Conservation (phyloP, 2,888 invertebrate genomes). For the Hydrotaea diabolus region DNA sequence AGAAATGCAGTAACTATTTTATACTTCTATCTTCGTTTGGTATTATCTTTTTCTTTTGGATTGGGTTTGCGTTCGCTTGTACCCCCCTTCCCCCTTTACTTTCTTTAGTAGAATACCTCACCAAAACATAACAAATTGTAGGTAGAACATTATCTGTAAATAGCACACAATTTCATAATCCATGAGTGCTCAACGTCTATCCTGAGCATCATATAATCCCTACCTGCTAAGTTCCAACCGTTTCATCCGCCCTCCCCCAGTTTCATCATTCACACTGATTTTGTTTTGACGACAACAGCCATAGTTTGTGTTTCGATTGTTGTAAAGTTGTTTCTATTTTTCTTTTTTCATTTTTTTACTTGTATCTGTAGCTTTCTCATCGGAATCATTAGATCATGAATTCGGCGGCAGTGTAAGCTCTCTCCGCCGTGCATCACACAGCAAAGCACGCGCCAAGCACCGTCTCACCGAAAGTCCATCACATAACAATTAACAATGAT, state of each 20-base stretch:
- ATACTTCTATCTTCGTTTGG: neutral
- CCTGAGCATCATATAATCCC: neutral
- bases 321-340: constrained; percentile 31
- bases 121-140: neutral
- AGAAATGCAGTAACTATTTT: constrained; percentile 18
- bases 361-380: constrained; percentile 79
- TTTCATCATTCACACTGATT: constrained; percentile 8
- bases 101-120: constrained; percentile 28
- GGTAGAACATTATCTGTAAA: constrained; percentile 6
- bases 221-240: neutral
- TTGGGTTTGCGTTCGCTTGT: constrained; percentile 28
- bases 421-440: constrained; percentile 81
- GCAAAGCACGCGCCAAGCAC: constrained; percentile 81
- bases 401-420: constrained; percentile 81
- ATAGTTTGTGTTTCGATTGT: constrained; percentile 25
- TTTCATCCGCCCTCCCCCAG: no score
- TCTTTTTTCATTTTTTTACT: constrained; percentile 54
- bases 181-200: neutral
- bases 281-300: constrained; percentile 19
- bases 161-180: constrained; percentile 8
- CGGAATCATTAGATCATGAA: constrained; percentile 81
- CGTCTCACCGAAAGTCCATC: constrained; percentile 81
- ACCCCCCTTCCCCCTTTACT: constrained; percentile 15
- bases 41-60: constrained; percentile 14
- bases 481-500: constrained; percentile 73